phyloP scores from a whole-genome alignment of 2,888 invertebrate species.

The Cylloceria caligata region DNA sequence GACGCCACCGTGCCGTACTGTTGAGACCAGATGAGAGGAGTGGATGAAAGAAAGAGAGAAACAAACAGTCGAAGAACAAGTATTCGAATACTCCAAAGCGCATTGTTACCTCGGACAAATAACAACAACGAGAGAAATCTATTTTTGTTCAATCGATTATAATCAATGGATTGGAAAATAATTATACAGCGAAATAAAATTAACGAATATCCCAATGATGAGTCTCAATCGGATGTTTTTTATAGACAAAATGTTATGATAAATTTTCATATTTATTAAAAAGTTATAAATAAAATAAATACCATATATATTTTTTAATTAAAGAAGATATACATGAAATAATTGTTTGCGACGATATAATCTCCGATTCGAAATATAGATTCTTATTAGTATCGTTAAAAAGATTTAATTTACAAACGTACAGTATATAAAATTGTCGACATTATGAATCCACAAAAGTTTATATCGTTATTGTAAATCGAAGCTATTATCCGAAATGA shows the following conservation, averaged over 20 bases:
- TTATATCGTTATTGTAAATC: too few species aligned
- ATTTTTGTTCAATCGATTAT: not conserved
- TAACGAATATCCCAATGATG: not conserved
- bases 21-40: conserved; percentile 28
- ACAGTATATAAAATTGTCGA: not conserved
- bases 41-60: not conserved
- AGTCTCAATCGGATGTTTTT: not conserved
- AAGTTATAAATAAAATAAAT: not conserved
- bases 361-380: not conserved
- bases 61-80: not conserved
- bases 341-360: not conserved
- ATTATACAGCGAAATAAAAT: not conserved
- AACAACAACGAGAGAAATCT: not conserved
- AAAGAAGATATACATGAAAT: not conserved
- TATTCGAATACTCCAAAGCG: not conserved
- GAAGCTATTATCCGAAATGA: not conserved
- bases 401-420: not conserved
- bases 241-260: not conserved
- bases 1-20: conserved; percentile 20
- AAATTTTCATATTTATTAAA: not conserved
- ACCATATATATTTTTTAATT: not conserved
- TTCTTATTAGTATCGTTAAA: not conserved
- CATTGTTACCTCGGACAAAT: not conserved
- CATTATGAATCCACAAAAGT: too few species aligned
- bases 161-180: not conserved